Evolutionary conservation across 1,140 invertebrate genomes (phyloP).

Genomic region (Macrocentrus cingulum): DNA sequence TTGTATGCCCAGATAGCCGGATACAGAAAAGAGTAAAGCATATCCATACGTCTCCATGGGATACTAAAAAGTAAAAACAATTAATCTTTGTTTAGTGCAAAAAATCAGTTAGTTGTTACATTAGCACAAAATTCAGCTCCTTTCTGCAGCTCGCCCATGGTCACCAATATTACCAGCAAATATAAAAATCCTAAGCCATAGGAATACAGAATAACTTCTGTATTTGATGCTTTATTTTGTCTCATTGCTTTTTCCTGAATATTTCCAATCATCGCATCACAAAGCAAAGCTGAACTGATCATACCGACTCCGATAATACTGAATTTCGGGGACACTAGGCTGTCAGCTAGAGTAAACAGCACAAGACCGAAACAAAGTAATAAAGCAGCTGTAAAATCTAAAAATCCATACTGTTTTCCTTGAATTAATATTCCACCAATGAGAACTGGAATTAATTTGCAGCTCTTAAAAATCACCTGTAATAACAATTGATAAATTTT

Average conservation of each 20-base stretch:
- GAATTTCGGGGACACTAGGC: slow-evolving; percentile 85
- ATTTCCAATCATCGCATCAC: slow-evolving; percentile 94
- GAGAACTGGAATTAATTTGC: slow-evolving; percentile 93
- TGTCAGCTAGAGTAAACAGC: slow-evolving; percentile 91
- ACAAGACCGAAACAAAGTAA: slow-evolving; percentile 90
- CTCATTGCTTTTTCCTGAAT: slow-evolving; percentile 95
- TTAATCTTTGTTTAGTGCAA: background rate
- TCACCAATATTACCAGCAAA: slow-evolving; percentile 73
- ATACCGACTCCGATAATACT: slow-evolving; percentile 80
- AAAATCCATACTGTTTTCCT: slow-evolving; percentile 79
- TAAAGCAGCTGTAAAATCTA: slow-evolving; percentile 83
- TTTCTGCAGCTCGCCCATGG: slow-evolving; percentile 73
- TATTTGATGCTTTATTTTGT: slow-evolving; percentile 77
- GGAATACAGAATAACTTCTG: slow-evolving; percentile 92
- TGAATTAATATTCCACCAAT: slow-evolving; percentile 91
- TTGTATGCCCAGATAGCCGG: slow-evolving; percentile 90
- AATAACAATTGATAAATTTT: slow-evolving; percentile 8
- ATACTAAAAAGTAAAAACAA: slow-evolving; percentile 60
- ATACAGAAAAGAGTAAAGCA: slow-evolving; percentile 81
- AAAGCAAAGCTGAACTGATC: slow-evolving; percentile 84
- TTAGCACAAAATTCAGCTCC: slow-evolving; percentile 77
- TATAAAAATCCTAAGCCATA: slow-evolving; percentile 88
- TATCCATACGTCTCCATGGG: slow-evolving; percentile 81
- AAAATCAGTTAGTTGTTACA: slow-evolving; percentile 59
- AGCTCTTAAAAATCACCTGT: slow-evolving; percentile 93